phyloP scores from a whole-genome alignment of 2,797 vertebrate species.

The Enteromius trimaculatus region DNA sequence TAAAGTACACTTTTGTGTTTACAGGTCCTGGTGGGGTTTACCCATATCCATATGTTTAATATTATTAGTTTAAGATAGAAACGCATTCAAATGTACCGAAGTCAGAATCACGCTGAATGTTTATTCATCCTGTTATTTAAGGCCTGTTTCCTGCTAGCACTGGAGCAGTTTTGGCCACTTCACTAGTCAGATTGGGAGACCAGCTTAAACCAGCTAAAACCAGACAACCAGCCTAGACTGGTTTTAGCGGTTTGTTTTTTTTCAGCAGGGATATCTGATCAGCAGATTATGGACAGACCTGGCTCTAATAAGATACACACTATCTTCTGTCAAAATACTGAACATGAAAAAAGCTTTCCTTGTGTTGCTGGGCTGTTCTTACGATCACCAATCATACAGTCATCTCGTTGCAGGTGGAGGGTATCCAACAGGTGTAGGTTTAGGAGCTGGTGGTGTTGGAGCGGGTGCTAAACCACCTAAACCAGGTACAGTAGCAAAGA shows the following conservation, averaged over 20 bases:
- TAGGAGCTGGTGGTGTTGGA: constrained; percentile 62
- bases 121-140: constrained; percentile 41
- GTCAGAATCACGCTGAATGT: neutral
- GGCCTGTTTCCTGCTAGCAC: constrained; percentile 59
- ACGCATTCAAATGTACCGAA: neutral
- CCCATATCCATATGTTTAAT: constrained; percentile 59
- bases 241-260: too few species aligned
- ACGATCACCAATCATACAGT: neutral
- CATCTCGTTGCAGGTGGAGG: constrained; percentile 55
- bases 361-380: neutral
- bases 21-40: constrained; percentile 60
- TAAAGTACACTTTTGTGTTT: constrained; percentile 23
- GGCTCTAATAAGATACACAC: neutral
- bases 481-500: constrained; percentile 67
- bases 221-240: too few species aligned
- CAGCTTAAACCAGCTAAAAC: too few species aligned
- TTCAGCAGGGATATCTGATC: too few species aligned
- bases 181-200: too few species aligned
- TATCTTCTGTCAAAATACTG: neutral
- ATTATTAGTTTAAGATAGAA: constrained; percentile 15
- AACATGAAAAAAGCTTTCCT: neutral
- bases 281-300: constrained; percentile 29
- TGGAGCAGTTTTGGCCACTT: constrained; percentile 9
- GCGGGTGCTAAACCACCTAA: constrained; percentile 74
- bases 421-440: constrained; percentile 65